Base-by-base conservation (phyloP, 2,113 vertebrate genomes). In the Philantomba maxwellii region DNA sequence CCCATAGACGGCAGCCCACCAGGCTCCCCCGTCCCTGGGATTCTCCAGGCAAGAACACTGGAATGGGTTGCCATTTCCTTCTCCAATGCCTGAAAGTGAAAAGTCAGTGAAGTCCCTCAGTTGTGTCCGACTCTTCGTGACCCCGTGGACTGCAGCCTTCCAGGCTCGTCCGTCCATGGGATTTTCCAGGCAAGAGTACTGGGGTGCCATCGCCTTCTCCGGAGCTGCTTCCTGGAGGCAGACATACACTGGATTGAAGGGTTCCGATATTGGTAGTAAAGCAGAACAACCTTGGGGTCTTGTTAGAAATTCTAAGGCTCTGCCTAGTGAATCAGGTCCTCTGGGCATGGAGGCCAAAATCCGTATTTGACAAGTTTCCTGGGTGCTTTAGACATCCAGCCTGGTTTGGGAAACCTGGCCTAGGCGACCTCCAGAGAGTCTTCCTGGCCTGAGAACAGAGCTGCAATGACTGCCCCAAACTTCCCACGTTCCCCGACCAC, bases 381-480 rank as follows among this genome's bases (percentile, higher is more conserved):
- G 6, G 21, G 17, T 51, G 6, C 17, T 11, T 28, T 19, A 14
- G 60, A 45, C 0, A 0, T 28, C 25, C 26, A n/a, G 14, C n/a
- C 58, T 80, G 81, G 45, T 64, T 36, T 80, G 60, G 60, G 19
- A 47, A 62, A 64, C 30, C 45, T 53, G n/a, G 6, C 36, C 21
- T 28, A 26, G 47, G 14, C 28, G 43, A 39, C 45, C 36, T 57
- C 36, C 33, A 5, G 39, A n/a, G 47, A 64, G 13, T 53, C 64
- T 36, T 70, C 28, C 39, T 66, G 49, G n/a, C 47, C 28, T 33
- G n/a, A 11, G 43, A 39, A 17, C 43, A 53, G 33, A 96, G 39
- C n/a, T 58, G n/a, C 33, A 70, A 21, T 14, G 51, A 47, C 43
- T 3, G 16, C 7, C 21, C n/a, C 33, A 55, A 49, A 28, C 16